Conservation (phyloP, 2,888 invertebrate genomes). For the Lasioglossum malachurum region DNA sequence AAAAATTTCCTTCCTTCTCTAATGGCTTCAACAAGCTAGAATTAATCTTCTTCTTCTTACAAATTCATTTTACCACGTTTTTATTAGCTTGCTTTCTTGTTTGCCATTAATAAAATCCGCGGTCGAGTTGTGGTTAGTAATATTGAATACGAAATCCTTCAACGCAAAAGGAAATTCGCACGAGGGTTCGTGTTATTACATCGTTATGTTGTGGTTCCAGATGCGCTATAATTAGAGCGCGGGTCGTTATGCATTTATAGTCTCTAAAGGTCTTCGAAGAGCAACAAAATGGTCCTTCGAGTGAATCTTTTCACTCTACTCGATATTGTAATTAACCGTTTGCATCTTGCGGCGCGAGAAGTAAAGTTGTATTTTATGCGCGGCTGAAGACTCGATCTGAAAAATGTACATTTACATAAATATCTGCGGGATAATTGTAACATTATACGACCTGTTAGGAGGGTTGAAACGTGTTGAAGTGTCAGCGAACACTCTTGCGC, state of each 20-base stretch:
- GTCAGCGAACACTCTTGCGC: not conserved
- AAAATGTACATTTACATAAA: not conserved
- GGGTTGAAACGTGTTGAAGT: not conserved
- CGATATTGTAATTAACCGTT: not conserved
- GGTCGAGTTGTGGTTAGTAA: too few species aligned
- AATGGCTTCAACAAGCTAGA: too few species aligned
- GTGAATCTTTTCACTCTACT: not conserved
- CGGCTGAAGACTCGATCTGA: not conserved
- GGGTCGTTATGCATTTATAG: not conserved
- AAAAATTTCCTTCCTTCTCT: too few species aligned
- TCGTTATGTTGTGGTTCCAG: not conserved
- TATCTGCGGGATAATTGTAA: not conserved
- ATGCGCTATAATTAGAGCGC: not conserved
- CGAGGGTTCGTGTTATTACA: not conserved
- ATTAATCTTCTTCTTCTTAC: too few species aligned
- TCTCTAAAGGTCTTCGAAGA: not conserved
- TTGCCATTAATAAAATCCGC: too few species aligned
- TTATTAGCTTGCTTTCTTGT: too few species aligned
- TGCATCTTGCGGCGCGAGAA: not conserved
- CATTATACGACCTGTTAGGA: not conserved
- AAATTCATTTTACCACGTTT: too few species aligned
- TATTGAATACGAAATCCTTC: too few species aligned
- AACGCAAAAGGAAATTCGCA: too few species aligned
- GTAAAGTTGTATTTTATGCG: not conserved
- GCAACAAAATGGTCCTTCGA: not conserved